These are phyloP conservation scores for Paraplagusia blochii DNA, from an alignment of 2,113 vertebrate species.

Conservation along the genomic window DNA sequence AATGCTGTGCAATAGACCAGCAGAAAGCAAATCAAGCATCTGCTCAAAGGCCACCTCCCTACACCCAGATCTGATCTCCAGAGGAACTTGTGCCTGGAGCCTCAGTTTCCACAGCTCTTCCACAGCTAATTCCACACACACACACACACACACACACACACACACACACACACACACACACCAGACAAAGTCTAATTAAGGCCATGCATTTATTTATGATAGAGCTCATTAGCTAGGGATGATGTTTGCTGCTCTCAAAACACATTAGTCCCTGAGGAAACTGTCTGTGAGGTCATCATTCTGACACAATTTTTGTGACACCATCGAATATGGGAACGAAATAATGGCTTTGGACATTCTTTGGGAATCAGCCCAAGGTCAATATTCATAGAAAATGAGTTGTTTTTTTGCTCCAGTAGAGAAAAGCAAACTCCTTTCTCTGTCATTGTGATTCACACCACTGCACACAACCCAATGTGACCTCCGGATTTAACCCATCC, in stretches of 20 bases:
- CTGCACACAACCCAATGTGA: too few species aligned
- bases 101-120: slow-evolving; percentile 58
- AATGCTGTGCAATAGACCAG: slow-evolving; percentile 59
- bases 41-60: slow-evolving; percentile 81
- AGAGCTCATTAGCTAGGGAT: slow-evolving; percentile 73
- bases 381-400: slow-evolving; percentile 13
- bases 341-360: slow-evolving; percentile 16
- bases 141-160: too few species aligned
- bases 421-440: too few species aligned
- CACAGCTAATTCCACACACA: slow-evolving; percentile 60
- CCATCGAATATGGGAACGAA: slow-evolving; percentile 43
- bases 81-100: slow-evolving; percentile 67
- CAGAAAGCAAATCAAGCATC: slow-evolving; percentile 74
- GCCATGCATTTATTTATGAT: slow-evolving; percentile 81
- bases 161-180: too few species aligned
- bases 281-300: slow-evolving; percentile 69
- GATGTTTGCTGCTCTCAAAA: slow-evolving; percentile 70
- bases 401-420: too few species aligned
- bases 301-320: slow-evolving; percentile 66
- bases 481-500: too few species aligned
- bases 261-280: slow-evolving; percentile 72
- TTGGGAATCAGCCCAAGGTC: too few species aligned
- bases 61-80: slow-evolving; percentile 68
- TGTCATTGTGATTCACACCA: too few species aligned
- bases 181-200: slow-evolving; percentile 77